Conservation (phyloP, 2,113 vertebrate species). For the Melanostigma gelatinosum region DNA sequence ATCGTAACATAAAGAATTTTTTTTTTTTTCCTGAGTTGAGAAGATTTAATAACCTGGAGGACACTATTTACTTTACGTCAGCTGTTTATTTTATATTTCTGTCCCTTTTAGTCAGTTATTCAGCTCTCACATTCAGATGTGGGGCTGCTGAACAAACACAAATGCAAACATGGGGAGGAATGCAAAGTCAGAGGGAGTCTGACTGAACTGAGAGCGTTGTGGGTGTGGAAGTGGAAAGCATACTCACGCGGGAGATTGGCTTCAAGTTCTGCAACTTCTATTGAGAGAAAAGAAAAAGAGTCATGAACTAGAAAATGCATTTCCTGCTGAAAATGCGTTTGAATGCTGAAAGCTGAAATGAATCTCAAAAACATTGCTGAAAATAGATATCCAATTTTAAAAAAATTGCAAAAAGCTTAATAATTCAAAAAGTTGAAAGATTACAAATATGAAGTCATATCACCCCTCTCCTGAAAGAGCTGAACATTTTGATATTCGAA, state of each 20-base stretch:
- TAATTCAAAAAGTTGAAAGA: no score
- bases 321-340: no score
- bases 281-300: constrained; percentile 65
- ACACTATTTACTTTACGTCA: background rate
- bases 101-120: background rate
- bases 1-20: background rate
- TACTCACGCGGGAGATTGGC: constrained; percentile 98
- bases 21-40: background rate
- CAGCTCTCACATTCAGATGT: background rate
- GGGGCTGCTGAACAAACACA: background rate
- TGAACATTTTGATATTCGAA: no score
- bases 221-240: background rate
- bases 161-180: background rate
- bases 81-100: background rate
- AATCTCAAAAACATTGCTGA: no score
- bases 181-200: background rate
- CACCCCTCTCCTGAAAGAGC: no score
- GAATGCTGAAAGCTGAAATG: no score
- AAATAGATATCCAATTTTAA: no score
- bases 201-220: background rate
- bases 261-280: constrained; percentile 99
- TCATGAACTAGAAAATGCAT: background rate
- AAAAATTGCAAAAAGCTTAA: no score
- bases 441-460: no score
- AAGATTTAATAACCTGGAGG: background rate